Conservation (phyloP, 53 echinoderm and acorn worm genomes). For the Patiria pectinifera region DNA sequence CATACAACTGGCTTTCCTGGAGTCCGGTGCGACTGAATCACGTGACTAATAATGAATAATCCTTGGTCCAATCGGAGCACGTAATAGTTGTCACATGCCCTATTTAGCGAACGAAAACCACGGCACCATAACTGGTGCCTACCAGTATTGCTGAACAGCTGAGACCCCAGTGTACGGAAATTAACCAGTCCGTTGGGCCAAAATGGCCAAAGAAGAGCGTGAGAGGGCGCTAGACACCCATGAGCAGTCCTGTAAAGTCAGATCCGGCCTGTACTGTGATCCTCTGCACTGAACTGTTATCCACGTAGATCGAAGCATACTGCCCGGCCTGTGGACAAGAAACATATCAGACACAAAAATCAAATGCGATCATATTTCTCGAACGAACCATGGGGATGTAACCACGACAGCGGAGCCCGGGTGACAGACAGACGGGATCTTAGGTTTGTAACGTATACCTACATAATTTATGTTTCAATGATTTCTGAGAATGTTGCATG, state of each 20-base stretch:
- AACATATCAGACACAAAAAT: not conserved
- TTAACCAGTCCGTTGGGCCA: not conserved
- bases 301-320: slow-evolving; percentile 92
- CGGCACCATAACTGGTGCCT: not conserved
- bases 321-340: slow-evolving; percentile 71
- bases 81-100: not conserved
- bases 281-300: slow-evolving; percentile 85
- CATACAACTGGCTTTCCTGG: no score
- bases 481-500: no score
- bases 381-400: not conserved
- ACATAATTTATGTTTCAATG: no score
- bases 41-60: not conserved
- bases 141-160: not conserved
- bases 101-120: not conserved
- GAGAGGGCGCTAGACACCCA: slow-evolving; percentile 76
- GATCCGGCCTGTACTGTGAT: slow-evolving; percentile 84
- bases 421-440: no score
- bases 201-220: not conserved
- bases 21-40: not conserved
- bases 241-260: slow-evolving; percentile 86
- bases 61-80: not conserved
- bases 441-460: no score
- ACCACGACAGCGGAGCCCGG: no score
- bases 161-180: not conserved
- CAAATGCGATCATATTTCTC: not conserved